Conservation (phyloP, 1,140 invertebrate genomes). For the Maniola jurtina region DNA sequence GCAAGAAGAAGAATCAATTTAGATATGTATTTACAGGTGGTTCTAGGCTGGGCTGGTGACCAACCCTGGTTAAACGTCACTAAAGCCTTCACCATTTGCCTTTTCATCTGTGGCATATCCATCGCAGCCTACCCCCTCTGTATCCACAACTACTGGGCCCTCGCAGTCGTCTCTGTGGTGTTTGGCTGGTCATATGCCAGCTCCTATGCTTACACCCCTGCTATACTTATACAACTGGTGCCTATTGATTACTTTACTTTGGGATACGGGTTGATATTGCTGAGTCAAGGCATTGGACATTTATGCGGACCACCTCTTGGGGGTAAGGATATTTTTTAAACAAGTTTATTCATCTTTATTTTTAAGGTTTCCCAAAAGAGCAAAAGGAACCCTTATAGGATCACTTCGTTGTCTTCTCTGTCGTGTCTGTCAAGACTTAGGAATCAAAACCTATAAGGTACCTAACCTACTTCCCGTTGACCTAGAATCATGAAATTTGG, state of each 20-base stretch:
- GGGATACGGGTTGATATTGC: slow-evolving; percentile 91
- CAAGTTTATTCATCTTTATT: neutral
- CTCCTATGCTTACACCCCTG: slow-evolving; percentile 91
- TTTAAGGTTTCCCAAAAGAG: neutral
- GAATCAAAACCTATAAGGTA: too few species aligned
- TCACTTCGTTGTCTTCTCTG: too few species aligned
- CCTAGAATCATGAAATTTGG: neutral
- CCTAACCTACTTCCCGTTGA: too few species aligned
- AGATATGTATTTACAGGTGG: slow-evolving; percentile 79
- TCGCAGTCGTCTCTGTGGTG: slow-evolving; percentile 80
- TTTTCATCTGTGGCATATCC: slow-evolving; percentile 86
- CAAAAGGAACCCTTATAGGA: too few species aligned
- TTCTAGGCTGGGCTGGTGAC: slow-evolving; percentile 93
- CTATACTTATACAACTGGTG: slow-evolving; percentile 85
- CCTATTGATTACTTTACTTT: slow-evolving; percentile 86
- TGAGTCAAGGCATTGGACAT: slow-evolving; percentile 89
- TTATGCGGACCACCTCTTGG: slow-evolving; percentile 81
- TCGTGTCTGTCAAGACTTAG: too few species aligned
- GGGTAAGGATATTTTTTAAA: slow-evolving; percentile 67
- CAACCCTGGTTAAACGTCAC: slow-evolving; percentile 90
- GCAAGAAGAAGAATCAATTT: too few species aligned
- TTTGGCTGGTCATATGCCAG: slow-evolving; percentile 93
- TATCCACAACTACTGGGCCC: slow-evolving; percentile 79
- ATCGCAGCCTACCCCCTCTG: slow-evolving; percentile 84
- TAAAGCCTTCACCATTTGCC: slow-evolving; percentile 88